Percentiles rank a stretch among this genome's conserved stretches.
These are phyloP conservation scores for Ephydatia muelleri DNA, from an alignment of 37 sponge, comb jelly and placozoan genomes.

Conservation along the genomic window DNA sequence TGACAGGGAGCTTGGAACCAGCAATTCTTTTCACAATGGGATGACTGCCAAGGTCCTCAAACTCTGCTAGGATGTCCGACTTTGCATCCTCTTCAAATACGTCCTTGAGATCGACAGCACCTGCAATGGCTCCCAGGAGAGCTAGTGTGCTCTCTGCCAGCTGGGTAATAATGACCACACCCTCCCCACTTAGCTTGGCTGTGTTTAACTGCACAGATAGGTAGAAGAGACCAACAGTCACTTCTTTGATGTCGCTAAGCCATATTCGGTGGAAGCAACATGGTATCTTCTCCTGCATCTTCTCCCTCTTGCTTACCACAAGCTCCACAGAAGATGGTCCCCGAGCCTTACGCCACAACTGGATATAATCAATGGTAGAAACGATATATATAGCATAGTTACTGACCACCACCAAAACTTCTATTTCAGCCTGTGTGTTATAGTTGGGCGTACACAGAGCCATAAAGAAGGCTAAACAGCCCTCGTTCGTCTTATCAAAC, in stretches of 20 bases:
- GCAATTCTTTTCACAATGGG: background rate
- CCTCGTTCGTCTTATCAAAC: constrained; percentile 54
- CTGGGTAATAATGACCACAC: constrained; percentile 20
- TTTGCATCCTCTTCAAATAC: constrained; percentile 27
- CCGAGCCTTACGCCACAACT: constrained; percentile 46
- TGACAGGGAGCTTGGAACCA: background rate
- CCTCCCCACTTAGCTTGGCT: background rate
- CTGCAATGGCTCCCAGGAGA: constrained; percentile 39
- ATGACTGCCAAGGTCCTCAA: constrained; percentile 15
- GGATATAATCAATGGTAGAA: constrained; percentile 43
- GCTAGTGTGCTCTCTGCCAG: constrained; percentile 17
- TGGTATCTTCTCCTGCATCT: background rate
- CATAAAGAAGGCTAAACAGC: constrained; percentile 28
- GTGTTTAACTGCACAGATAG: constrained; percentile 13
- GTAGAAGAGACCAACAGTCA: constrained; percentile 43
- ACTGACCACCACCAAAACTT: constrained; percentile 49
- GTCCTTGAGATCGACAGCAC: constrained; percentile 21
- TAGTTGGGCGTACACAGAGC: constrained; percentile 20
- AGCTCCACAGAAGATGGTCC: constrained; percentile 43
- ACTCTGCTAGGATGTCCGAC: constrained; percentile 39
- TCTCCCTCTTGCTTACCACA: constrained; percentile 9
- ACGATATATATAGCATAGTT: constrained; percentile 62
- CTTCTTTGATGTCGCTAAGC: constrained; percentile 46
- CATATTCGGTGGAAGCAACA: constrained; percentile 57
- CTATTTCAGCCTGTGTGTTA: constrained; percentile 22